Conservation (phyloP, 2,888 invertebrate genomes). For the Lithophane semibrunnea region DNA sequence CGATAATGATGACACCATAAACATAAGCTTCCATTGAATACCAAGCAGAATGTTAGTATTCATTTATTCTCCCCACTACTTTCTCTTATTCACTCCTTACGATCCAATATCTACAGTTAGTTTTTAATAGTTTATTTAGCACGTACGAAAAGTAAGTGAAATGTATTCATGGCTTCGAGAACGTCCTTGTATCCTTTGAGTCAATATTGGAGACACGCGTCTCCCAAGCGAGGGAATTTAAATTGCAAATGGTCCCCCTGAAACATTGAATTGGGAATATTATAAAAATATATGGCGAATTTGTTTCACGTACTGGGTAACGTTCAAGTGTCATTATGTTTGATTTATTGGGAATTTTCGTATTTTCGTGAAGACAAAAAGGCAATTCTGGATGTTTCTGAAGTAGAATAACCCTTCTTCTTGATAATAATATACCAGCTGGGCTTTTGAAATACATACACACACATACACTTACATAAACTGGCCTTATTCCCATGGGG, state of each 20-base stretch:
- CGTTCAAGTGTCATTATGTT: slow-evolving; percentile 11
- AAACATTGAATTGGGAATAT: slow-evolving; percentile 77
- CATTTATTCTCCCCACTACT: slow-evolving; percentile 34
- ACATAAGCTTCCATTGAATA: slow-evolving; percentile 35
- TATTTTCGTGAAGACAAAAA: background rate
- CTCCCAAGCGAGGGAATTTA: slow-evolving; percentile 77
- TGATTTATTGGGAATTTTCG: slow-evolving; percentile 28
- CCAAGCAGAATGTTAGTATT: slow-evolving; percentile 39
- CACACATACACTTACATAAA: background rate
- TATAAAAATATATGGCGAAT: slow-evolving; percentile 62
- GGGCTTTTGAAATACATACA: background rate
- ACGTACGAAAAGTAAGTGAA: slow-evolving; percentile 51
- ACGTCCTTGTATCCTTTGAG: slow-evolving; percentile 66
- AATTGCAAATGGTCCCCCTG: slow-evolving; percentile 81
- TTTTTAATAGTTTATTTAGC: slow-evolving; percentile 60
- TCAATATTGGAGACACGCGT: slow-evolving; percentile 80
- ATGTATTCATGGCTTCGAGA: slow-evolving; percentile 66
- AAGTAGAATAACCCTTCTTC: background rate
- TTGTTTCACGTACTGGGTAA: slow-evolving; percentile 19
- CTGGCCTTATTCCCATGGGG: background rate
- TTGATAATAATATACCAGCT: background rate
- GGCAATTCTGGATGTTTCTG: background rate
- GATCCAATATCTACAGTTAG: slow-evolving; percentile 25
- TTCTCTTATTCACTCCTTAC: slow-evolving; percentile 27
- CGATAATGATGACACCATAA: slow-evolving; percentile 29